These are phyloP conservation scores for Psittacula cyanocephala DNA, from an alignment of 2,113 vertebrate genomes.

Conservation along the genomic window DNA sequence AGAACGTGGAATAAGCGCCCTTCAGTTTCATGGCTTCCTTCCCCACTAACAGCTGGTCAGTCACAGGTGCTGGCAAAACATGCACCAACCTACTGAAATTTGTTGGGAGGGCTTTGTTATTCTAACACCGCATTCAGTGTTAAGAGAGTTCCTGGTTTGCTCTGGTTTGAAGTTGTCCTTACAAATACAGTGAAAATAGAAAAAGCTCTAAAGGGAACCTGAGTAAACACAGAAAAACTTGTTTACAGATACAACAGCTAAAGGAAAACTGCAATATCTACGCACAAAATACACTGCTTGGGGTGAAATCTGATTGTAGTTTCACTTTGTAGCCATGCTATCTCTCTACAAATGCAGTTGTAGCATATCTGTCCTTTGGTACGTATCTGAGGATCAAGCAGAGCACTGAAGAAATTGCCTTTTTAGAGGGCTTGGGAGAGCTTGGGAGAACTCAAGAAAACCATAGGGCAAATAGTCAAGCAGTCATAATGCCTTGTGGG, in stretches of 20 bases:
- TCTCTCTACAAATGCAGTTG: not conserved
- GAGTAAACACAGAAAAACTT: constrained; percentile 17
- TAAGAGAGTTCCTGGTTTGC: constrained; percentile 58
- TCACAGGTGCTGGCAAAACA: constrained; percentile 62
- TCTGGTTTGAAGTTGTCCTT: constrained; percentile 56
- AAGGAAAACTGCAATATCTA: not conserved
- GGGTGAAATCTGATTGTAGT: not conserved
- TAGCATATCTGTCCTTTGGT: not conserved
- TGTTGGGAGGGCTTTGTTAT: constrained; percentile 48
- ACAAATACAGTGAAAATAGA: constrained; percentile 49
- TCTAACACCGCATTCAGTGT: constrained; percentile 51
- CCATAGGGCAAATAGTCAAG: not conserved
- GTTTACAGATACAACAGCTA: constrained; percentile 45
- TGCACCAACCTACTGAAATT: not conserved
- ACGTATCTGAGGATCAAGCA: rapidly evolving
- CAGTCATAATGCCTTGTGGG: not conserved
- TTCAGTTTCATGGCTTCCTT: not conserved
- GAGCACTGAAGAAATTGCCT: not conserved
- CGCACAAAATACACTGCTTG: not conserved
- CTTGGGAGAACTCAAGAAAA: not conserved
- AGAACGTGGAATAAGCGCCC: not conserved
- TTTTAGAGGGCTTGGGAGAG: not conserved
- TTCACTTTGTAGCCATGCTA: not conserved
- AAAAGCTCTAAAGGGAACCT: constrained; percentile 6
- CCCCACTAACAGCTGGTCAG: constrained; percentile 47